Conservation (phyloP, 2,113 vertebrate genomes). For the Hippopotamus amphibius region DNA sequence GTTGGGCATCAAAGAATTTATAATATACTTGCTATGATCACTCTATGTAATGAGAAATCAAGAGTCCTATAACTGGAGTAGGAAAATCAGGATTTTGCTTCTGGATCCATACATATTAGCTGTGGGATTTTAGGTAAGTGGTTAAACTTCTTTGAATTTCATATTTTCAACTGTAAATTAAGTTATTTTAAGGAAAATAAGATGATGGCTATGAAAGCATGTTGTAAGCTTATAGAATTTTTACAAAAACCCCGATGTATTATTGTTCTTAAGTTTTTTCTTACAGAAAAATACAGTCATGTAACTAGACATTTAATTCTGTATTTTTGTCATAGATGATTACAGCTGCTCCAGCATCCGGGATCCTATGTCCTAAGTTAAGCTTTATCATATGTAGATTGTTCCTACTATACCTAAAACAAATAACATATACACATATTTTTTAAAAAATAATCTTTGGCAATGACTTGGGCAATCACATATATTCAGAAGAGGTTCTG, state of each 20-base stretch:
- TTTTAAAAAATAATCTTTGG: background rate
- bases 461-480: conserved; percentile 8
- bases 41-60: background rate
- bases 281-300: background rate
- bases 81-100: background rate
- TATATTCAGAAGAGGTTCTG: background rate
- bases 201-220: background rate
- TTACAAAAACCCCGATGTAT: background rate
- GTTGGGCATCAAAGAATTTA: background rate
- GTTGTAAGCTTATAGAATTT: background rate
- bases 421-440: background rate
- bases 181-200: background rate
- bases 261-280: background rate
- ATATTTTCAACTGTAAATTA: background rate
- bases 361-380: background rate
- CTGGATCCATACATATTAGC: background rate
- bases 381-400: background rate
- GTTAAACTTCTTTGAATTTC: background rate
- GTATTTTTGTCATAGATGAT: background rate
- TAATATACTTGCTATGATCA: background rate
- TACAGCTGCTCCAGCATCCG: background rate
- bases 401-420: background rate
- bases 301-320: background rate
- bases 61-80: background rate
- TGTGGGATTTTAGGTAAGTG: background rate